Base-by-base conservation (phyloP, 2,888 invertebrate species). In the Periphyllus acericola region DNA sequence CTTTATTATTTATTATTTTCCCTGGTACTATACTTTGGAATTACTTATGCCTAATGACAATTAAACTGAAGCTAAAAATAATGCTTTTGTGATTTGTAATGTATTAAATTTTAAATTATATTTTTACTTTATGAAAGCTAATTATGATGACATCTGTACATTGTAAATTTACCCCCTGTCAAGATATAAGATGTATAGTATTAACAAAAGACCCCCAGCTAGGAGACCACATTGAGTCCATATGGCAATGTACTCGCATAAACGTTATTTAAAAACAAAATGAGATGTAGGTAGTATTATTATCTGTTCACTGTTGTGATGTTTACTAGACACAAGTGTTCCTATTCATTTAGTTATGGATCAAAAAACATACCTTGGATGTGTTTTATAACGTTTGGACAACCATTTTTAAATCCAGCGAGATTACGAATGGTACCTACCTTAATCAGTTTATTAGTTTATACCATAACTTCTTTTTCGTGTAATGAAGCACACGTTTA, bases 211-310 rank as follows among this genome's bases (percentile, higher is more conserved):
- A 86, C 85, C 85, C 79, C 85, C 85, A 79, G 78, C 85, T 36
- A 86, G 32, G 85, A 86, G 55, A 79, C 66, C 85, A 86, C 52
- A 79, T 86, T 86, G 85, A 86, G 66, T 79, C 78, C 84, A 84
- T 76, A 76, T 84, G 84, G 84, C 84, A 78, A 76, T 60, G 82
- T 25, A 17, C 52, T 71, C 40, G 29, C 19, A 25, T 82, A 8
- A 55, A 36, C n/a, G 55, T 36, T 55, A 36, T 83, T 74, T 74
- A 55, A 83, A 83, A 83, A 83, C 74, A 83, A 83, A 75, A 60
- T 29, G 19, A 83, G 29, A 36, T 11, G 36, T 29, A 34, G 6
- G 34, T n/a, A 29, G 60, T 83, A 72, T 74, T 83, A 6, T 83
- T 74, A 11, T 83, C 71, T 72, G 46, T 46, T 46, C 14, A 46